Evolutionary conservation across 64 coral and sea anemone genomes (phyloP).

Genomic region (Porites australiensis): DNA sequence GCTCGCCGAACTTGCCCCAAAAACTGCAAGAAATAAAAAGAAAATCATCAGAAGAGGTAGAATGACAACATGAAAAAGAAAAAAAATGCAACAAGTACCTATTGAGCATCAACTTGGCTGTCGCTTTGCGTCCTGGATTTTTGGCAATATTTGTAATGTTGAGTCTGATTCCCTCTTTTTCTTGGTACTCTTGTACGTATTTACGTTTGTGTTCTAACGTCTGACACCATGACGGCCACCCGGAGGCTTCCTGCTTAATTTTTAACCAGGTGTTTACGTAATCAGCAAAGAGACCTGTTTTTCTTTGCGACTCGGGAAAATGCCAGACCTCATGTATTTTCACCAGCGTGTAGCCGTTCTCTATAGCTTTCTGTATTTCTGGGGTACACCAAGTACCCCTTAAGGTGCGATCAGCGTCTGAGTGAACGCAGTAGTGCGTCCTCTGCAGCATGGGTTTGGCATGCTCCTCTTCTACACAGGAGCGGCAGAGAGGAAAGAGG

Average conservation of each 20-base stretch:
- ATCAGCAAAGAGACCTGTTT: background rate
- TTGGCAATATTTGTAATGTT: too few species aligned
- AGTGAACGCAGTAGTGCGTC: background rate
- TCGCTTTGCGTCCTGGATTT: background rate
- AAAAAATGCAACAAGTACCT: background rate
- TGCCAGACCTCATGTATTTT: constrained; percentile 41
- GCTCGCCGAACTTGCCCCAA: constrained; percentile 36
- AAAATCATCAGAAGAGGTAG: too few species aligned
- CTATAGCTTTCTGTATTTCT: background rate
- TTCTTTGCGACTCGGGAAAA: background rate
- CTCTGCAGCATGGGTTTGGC: too few species aligned
- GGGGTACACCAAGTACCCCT: background rate
- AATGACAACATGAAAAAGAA: too few species aligned
- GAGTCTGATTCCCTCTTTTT: background rate
- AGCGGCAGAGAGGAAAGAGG: constrained; percentile 16
- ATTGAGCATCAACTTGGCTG: constrained; percentile 11
- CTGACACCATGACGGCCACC: background rate
- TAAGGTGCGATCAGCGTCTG: background rate
- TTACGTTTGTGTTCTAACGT: background rate
- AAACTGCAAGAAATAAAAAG: background rate
- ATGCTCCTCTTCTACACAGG: background rate
- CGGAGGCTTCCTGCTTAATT: constrained; percentile 21
- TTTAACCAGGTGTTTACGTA: constrained; percentile 46
- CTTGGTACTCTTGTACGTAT: background rate
- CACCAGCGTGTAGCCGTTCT: background rate